Conservation (phyloP, 2,797 vertebrate species). For the Xiphorhynchus erythropygius region DNA sequence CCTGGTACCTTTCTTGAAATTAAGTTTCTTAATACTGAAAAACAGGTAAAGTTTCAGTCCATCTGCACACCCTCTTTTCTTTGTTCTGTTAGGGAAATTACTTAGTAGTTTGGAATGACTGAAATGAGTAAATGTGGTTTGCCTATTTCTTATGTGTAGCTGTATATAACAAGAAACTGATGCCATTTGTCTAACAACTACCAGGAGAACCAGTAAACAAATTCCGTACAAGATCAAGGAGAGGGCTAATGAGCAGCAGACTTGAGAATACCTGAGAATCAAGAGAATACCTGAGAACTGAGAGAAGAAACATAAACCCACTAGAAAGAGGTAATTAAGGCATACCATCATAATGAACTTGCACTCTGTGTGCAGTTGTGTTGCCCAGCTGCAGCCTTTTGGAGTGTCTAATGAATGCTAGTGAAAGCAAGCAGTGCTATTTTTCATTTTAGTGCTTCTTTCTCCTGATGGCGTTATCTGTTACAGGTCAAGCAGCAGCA, state of each 20-base stretch:
- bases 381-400: background rate
- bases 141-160: background rate
- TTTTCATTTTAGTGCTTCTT: background rate
- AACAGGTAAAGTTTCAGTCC: background rate
- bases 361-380: background rate
- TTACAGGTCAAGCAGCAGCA: constrained; percentile 30
- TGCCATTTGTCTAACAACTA: background rate
- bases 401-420: background rate
- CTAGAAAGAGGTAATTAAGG: background rate
- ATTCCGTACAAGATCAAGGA: background rate
- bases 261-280: background rate
- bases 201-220: background rate
- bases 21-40: background rate
- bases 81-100: background rate
- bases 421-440: background rate
- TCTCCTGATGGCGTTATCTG: background rate
- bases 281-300: background rate
- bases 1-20: background rate
- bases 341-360: rapidly evolving
- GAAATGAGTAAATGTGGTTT: background rate
- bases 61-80: background rate
- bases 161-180: background rate
- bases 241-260: background rate
- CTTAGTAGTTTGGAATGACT: background rate
- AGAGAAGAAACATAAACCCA: background rate